phyloP scores from a whole-genome alignment of 2,888 invertebrate species.

The Gymnocheta viridis region DNA sequence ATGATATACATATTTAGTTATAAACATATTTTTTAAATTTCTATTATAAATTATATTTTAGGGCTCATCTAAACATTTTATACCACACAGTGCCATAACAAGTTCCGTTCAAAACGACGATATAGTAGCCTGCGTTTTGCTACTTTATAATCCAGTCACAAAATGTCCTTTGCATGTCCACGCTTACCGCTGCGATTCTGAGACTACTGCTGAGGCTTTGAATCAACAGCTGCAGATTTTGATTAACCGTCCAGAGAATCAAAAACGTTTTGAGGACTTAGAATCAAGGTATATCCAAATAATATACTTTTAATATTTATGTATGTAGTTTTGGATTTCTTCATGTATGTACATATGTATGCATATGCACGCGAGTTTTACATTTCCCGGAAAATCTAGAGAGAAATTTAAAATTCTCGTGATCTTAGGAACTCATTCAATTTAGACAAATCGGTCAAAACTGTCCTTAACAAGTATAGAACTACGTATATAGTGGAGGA shows the following conservation, averaged over 20 bases:
- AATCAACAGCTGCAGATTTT: conserved; percentile 92
- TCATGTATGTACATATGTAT: too few species aligned
- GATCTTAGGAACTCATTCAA: too few species aligned
- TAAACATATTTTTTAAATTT: not conserved
- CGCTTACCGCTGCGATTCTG: conserved; percentile 96
- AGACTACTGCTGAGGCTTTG: conserved; percentile 94
- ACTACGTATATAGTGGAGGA: too few species aligned
- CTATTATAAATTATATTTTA: conserved; percentile 60
- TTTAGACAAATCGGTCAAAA: too few species aligned
- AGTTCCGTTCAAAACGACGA: conserved; percentile 95
- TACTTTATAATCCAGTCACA: conserved; percentile 96
- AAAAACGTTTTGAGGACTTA: conserved; percentile 92
- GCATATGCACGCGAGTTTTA: too few species aligned
- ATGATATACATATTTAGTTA: not conserved
- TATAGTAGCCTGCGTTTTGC: conserved; percentile 95
- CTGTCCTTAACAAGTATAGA: too few species aligned
- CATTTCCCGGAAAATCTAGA: too few species aligned
- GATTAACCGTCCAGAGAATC: conserved; percentile 91
- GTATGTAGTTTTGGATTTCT: not conserved
- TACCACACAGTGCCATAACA: conserved; percentile 96
- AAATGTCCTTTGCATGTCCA: conserved; percentile 97
- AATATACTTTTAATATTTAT: not conserved
- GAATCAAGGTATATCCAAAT: conserved; percentile 83
- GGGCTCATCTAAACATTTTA: conserved; percentile 93
- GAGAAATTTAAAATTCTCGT: too few species aligned